phyloP scores from a whole-genome alignment of 2,888 invertebrate species.

The Torymus aiolomorphi region DNA sequence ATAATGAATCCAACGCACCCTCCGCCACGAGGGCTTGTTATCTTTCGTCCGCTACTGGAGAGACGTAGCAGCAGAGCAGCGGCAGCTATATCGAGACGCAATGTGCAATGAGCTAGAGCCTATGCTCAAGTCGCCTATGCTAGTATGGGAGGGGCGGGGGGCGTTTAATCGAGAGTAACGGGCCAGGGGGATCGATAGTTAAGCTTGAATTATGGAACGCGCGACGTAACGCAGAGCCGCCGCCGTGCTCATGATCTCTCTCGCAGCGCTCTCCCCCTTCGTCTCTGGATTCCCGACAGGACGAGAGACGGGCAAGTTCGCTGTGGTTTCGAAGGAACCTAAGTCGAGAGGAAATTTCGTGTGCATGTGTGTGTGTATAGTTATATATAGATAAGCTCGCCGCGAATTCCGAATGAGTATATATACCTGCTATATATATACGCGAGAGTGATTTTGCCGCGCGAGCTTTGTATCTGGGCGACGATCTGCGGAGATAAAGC shows the following conservation, averaged over 20 bases:
- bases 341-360: too few relatives aligned
- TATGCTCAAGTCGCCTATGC: too few relatives aligned
- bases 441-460: slow-evolving; percentile 7
- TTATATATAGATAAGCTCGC: slow-evolving; percentile 31
- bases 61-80: not conserved
- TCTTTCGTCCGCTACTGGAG: not conserved
- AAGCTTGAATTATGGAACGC: slow-evolving; percentile 65
- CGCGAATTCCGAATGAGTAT: slow-evolving; percentile 42
- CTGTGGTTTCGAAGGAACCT: too few relatives aligned
- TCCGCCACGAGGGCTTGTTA: slow-evolving; percentile 1
- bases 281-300: slow-evolving; percentile 36
- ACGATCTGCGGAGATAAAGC: too few relatives aligned
- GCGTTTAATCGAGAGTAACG: slow-evolving; percentile 60
- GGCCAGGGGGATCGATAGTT: slow-evolving; percentile 59
- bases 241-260: slow-evolving; percentile 20
- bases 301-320: not conserved
- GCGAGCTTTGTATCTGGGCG: too few relatives aligned
- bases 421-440: too few relatives aligned
- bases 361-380: too few relatives aligned
- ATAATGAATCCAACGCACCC: slow-evolving; percentile 15
- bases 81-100: not conserved
- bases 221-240: slow-evolving; percentile 51
- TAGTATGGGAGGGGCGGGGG: not conserved
- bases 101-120: not conserved
- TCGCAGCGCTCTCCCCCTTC: slow-evolving; percentile 1